These are phyloP conservation scores for Naso thynnoides DNA, from an alignment of 2,797 vertebrate species.

Conservation along the genomic window DNA sequence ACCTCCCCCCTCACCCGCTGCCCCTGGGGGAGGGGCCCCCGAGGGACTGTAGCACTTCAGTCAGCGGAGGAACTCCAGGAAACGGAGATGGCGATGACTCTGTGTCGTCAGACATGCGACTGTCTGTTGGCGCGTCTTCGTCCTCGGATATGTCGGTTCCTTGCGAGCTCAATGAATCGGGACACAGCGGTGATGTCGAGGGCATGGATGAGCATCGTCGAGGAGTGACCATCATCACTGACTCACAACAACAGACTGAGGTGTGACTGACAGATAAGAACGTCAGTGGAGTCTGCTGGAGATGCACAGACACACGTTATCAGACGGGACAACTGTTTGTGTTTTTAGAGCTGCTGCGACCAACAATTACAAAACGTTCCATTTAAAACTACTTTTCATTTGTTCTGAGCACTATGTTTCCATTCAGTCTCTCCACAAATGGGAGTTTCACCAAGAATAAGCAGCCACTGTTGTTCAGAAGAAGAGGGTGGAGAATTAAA, in stretches of 20 bases:
- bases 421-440: constrained; percentile 1
- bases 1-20: constrained; percentile 94
- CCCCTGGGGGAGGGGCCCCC: constrained; percentile 84
- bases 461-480: constrained; percentile 5
- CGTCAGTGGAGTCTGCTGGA: background rate
- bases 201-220: constrained; percentile 86
- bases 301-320: constrained; percentile 11
- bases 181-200: constrained; percentile 91
- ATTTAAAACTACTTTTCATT: constrained; percentile 5
- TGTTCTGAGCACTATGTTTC: background rate
- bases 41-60: constrained; percentile 74
- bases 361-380: constrained; percentile 4
- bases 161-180: constrained; percentile 88
- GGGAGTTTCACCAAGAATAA: background rate
- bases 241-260: constrained; percentile 94
- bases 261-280: constrained; percentile 83
- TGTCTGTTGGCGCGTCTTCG: constrained; percentile 89
- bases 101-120: constrained; percentile 84
- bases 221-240: constrained; percentile 76
- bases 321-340: constrained; percentile 6
- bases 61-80: constrained; percentile 77
- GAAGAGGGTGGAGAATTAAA: too few species aligned
- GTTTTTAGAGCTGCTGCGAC: constrained; percentile 7
- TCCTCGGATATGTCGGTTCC: constrained; percentile 87
- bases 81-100: constrained; percentile 80